Evolutionary conservation across 2,797 vertebrate genomes (phyloP), one percentile per base, ranked within the genome.

Genomic region (Crypturellus tataupa): DNA sequence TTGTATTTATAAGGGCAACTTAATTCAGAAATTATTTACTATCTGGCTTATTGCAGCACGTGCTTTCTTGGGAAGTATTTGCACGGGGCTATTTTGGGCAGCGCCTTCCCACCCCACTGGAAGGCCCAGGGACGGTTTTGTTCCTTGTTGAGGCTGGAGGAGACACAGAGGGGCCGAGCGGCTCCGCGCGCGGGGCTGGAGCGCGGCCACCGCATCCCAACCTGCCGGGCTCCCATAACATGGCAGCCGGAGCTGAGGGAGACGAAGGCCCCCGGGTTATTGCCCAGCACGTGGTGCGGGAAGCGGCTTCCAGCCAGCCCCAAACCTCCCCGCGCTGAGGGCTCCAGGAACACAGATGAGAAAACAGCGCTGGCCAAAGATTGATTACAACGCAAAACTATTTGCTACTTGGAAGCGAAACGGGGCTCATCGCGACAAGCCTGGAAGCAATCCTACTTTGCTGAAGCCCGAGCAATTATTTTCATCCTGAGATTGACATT

Each of bases 361-460:
- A 91, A 85, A 82, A 67, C 29, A 69, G 27, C 23, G 59, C 63
- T 6, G 46, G 89, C 80, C 87, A 91, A 70, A 53, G 69, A 53
- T 59, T 35, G 82, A 93, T 92, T 80, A 69, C 3, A 0, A 55
- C 19, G 40, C 73, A 85, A 89, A 94, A 72, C 46, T 85, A 65
- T 95, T 93, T 89, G 78, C 75, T 90, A 11, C 63, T 39, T 91
- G 65, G 87, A 94, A 81, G 23, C 65, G 73, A 84, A 95, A 83
- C 2, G 31, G 31, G 25, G 51, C 46, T 90, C 75, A 60, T 68
- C 79, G 25, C 6, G 25, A 82, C 64, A 88, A 67, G 58, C 55
- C 89, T 94, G 87, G 67, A 94, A 94, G 89, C 82, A 88, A 86
- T 71, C 78, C 37, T n/a, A 49, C 23, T 39, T 80, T 80, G 46